Base-by-base conservation (phyloP, 2,113 vertebrate species). In the Dromaius novaehollandiae region DNA sequence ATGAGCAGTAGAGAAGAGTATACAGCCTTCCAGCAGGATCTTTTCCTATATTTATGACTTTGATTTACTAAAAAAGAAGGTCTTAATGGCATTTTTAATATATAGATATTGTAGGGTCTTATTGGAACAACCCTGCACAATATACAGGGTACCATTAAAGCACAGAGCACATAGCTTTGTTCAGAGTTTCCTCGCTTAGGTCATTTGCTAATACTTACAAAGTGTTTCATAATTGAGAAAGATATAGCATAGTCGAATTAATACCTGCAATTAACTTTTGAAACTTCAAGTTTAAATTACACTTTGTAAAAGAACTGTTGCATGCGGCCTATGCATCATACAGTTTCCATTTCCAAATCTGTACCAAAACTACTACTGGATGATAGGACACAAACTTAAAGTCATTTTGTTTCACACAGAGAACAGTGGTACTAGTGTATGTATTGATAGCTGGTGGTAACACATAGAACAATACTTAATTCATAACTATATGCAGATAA, bases 361-460 rank as follows among this genome's bases (percentile, higher is more conserved):
- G 0, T 18, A 42, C 28, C 15, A 50, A 13, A 86, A 60, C 34
- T 69, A 65, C 44, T 69, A 34, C 46, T 4, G 32, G 56, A 91
- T 48, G 58, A 22, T 0, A 80, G 36, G 34, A 58, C 4, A 5
- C 0, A 7, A 73, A 51, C 20, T 61, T 87, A 2, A 91, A 53
- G 75, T 58, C 0, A 14, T 12, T 68, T 55, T 68, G 13, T 63
- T 87, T 50, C 46, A 79, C n/a, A n/a, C 28, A 51, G 18, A 44
- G 36, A 0, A 0, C 24, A 55, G 11, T 3, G 4, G 8, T 44
- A 85, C 64, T 0, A 65, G 25, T 0, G 2, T 21, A 15, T 0
- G 21, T 64, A 51, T n/a, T 2, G 5, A 26, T 2, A 69, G 51
- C 12, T 30, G 15, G 34, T 38, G 32, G 22, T 19, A 82, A 44